phyloP scores from a whole-genome alignment of 2,888 invertebrate species.

The Trissolcus brochymenae region DNA sequence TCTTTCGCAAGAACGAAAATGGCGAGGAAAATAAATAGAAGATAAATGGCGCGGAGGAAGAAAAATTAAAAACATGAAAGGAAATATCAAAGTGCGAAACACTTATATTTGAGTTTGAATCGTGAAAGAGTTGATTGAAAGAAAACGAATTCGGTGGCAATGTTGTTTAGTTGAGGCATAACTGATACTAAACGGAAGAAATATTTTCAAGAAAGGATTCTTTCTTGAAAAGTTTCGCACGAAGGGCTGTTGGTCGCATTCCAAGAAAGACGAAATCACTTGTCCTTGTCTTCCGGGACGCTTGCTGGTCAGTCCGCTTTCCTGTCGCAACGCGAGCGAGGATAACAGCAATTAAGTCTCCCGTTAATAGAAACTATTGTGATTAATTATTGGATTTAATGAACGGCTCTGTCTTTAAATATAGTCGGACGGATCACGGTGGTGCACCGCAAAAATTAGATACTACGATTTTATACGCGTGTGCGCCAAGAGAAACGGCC shows the following conservation, averaged over 20 bases:
- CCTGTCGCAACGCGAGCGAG: conserved; percentile 65
- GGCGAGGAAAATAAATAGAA: too few relatives aligned
- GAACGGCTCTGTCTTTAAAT: conserved; percentile 74
- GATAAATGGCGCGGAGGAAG: too few relatives aligned
- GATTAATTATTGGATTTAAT: conserved; percentile 76
- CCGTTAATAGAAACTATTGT: conserved; percentile 75
- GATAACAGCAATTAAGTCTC: conserved; percentile 75
- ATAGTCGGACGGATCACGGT: conserved; percentile 66
- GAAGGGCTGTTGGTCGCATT: conserved; percentile 57
- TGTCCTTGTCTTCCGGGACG: conserved; percentile 69
- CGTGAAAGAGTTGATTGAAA: too few relatives aligned
- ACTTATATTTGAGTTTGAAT: too few relatives aligned
- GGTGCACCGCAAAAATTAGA: conserved; percentile 75
- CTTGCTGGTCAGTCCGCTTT: conserved; percentile 63
- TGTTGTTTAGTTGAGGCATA: conserved; percentile 21
- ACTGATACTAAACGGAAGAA: conserved; percentile 36
- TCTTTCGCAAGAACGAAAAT: too few relatives aligned
- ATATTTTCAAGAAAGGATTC: conserved; percentile 58
- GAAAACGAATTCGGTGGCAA: neutral
- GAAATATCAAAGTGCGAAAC: too few relatives aligned
- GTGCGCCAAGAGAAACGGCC: conserved; percentile 66
- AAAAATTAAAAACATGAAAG: too few relatives aligned
- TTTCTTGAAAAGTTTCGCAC: conserved; percentile 63
- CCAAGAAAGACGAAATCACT: conserved; percentile 60
- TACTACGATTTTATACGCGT: conserved; percentile 70